Percentiles rank a stretch among this genome's conserved stretches.
phyloP scores from a whole-genome alignment of 2,113 vertebrate species.

The Entelurus aequoreus region DNA sequence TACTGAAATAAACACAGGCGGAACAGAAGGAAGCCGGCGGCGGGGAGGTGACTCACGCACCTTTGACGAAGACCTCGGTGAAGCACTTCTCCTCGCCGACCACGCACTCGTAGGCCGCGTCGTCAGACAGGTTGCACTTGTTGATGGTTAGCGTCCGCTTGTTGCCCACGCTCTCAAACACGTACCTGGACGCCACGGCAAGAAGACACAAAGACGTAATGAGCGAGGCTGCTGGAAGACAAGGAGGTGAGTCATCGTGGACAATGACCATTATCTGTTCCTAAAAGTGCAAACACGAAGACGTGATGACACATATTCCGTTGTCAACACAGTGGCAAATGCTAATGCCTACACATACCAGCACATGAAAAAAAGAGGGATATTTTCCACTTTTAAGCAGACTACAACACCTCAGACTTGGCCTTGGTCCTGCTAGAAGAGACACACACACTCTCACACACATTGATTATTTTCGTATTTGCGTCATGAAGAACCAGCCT shows the following conservation, averaged over 20 bases:
- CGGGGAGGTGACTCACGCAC: slow-evolving; percentile 60
- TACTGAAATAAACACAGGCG: background rate
- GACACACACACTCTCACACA: too few relatives aligned
- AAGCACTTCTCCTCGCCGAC: slow-evolving; percentile 80
- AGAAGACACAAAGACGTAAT: too few relatives aligned
- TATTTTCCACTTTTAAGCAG: too few relatives aligned
- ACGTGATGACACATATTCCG: background rate
- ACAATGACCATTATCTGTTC: background rate
- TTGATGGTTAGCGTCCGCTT: slow-evolving; percentile 85
- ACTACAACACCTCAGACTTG: too few relatives aligned
- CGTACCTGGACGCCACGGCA: slow-evolving; percentile 65
- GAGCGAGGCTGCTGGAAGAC: slow-evolving; percentile 11
- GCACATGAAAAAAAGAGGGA: too few relatives aligned
- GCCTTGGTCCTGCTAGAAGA: too few relatives aligned
- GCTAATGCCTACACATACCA: too few relatives aligned
- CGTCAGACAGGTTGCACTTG: slow-evolving; percentile 84
- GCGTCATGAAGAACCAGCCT: too few relatives aligned
- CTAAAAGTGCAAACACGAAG: slow-evolving; percentile 1
- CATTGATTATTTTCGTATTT: too few relatives aligned
- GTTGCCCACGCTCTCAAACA: slow-evolving; percentile 85
- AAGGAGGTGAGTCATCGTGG: slow-evolving; percentile 31
- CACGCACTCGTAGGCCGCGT: slow-evolving; percentile 82
- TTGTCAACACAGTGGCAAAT: too few relatives aligned
- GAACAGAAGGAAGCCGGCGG: slow-evolving; percentile 35
- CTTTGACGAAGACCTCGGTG: slow-evolving; percentile 86